Conservation (phyloP, 2,797 vertebrate species). For the Mastacembelus armatus region DNA sequence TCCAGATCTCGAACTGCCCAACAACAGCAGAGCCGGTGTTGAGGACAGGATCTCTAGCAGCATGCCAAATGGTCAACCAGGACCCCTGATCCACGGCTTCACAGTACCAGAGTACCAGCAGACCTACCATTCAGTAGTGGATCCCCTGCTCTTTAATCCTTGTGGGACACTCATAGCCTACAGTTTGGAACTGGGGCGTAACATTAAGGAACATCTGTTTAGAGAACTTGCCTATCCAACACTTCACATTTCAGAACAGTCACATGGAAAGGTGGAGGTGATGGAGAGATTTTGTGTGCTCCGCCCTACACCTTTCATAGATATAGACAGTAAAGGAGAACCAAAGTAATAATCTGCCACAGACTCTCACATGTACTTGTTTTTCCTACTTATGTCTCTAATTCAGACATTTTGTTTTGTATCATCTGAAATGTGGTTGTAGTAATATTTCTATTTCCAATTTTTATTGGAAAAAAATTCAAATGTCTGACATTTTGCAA, state of each 20-base stretch:
- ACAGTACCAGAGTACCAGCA: conserved; percentile 70
- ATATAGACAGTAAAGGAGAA: conserved; percentile 56
- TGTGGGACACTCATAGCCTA: conserved; percentile 60
- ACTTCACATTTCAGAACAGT: conserved; percentile 56
- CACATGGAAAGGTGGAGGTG: conserved; percentile 63
- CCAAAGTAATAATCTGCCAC: conserved; percentile 10
- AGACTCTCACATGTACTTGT: neutral
- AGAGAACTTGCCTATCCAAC: conserved; percentile 71
- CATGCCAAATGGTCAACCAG: neutral
- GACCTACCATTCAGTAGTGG: conserved; percentile 76
- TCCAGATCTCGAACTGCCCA: conserved; percentile 56
- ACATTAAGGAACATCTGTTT: conserved; percentile 77
- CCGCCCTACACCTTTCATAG: conserved; percentile 68
- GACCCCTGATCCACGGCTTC: conserved; percentile 75
- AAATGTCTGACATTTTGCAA: conserved; percentile 3
- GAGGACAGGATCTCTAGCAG: conserved; percentile 15
- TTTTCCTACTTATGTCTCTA: conserved; percentile 6
- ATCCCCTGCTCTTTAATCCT: conserved; percentile 71
- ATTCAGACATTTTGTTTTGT: neutral
- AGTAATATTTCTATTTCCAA: conserved; percentile 4
- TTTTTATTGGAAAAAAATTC: too few species aligned
- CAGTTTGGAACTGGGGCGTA: conserved; percentile 75
- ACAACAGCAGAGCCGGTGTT: neutral
- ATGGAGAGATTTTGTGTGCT: conserved; percentile 77
- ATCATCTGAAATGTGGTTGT: neutral